phyloP scores from a whole-genome alignment of 2,888 invertebrate genomes.

The Trisateles emortualis region DNA sequence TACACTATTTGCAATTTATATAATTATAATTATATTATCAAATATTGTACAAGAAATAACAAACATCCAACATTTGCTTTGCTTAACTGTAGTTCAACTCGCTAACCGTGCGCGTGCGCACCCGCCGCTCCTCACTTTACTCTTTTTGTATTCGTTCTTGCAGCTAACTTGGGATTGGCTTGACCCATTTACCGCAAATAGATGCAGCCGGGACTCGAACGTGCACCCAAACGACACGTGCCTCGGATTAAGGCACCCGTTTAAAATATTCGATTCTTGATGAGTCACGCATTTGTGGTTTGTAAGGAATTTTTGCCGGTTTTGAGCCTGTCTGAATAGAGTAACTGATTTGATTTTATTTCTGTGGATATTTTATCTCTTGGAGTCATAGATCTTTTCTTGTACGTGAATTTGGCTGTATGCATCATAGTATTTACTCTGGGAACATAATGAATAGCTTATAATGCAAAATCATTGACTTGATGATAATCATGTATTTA shows the following conservation, averaged over 20 bases:
- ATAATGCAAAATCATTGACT: too few relatives aligned
- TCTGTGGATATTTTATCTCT: background rate
- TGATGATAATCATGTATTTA: too few relatives aligned
- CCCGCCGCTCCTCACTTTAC: constrained; percentile 70
- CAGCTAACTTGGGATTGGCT: constrained; percentile 82
- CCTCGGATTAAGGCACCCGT: constrained; percentile 48
- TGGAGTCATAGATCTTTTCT: too few relatives aligned
- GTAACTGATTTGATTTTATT: background rate
- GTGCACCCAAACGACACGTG: constrained; percentile 68
- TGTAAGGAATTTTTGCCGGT: constrained; percentile 9
- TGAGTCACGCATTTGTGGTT: constrained; percentile 38
- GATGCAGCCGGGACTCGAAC: constrained; percentile 74
- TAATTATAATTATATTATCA: background rate
- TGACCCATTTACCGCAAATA: constrained; percentile 85
- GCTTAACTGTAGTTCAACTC: constrained; percentile 34
- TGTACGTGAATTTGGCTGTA: too few relatives aligned
- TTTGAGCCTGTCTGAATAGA: background rate
- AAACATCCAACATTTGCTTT: background rate
- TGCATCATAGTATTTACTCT: too few relatives aligned
- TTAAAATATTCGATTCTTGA: constrained; percentile 36
- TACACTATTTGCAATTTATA: too few relatives aligned
- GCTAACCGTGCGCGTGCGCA: constrained; percentile 32
- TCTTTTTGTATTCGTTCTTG: constrained; percentile 86
- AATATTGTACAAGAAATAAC: background rate
- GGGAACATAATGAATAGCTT: too few relatives aligned